These are phyloP conservation scores for Saturnia japonica DNA, from an alignment of 2,888 invertebrate genomes.

Conservation along the genomic window DNA sequence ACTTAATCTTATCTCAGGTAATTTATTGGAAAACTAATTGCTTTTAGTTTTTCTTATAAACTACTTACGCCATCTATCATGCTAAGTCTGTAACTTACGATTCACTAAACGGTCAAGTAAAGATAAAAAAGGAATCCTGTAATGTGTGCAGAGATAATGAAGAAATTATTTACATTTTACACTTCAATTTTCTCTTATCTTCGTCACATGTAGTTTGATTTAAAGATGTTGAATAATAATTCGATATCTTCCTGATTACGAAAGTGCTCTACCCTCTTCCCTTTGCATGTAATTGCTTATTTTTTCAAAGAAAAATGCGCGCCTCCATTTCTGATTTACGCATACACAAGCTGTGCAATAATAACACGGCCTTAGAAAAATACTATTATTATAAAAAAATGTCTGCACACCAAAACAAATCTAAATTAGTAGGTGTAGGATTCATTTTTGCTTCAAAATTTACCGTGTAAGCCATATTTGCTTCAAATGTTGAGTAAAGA, in stretches of 20 bases:
- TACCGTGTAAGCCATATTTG: slow-evolving; percentile 60
- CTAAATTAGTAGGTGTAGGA: slow-evolving; percentile 46
- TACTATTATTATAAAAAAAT: slow-evolving; percentile 55
- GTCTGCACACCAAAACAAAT: slow-evolving; percentile 44
- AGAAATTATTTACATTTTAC: neutral
- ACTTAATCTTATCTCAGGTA: neutral
- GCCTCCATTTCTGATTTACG: slow-evolving; percentile 81
- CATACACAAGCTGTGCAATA: slow-evolving; percentile 80
- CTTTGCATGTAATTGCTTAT: slow-evolving; percentile 80
- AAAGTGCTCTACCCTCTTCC: slow-evolving; percentile 50
- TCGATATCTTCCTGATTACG: slow-evolving; percentile 57
- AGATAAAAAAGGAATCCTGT: too few species aligned
- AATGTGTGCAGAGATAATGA: neutral
- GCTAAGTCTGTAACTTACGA: neutral
- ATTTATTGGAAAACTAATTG: neutral
- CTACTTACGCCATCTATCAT: neutral
- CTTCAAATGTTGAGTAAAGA: slow-evolving; percentile 76
- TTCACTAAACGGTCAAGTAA: neutral
- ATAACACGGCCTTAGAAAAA: slow-evolving; percentile 76
- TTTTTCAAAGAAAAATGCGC: slow-evolving; percentile 73
- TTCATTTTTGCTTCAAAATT: slow-evolving; percentile 43
- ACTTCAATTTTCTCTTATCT: slow-evolving; percentile 5
- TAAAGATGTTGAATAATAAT: slow-evolving; percentile 13
- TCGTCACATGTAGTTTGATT: slow-evolving; percentile 8
- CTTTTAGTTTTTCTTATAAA: neutral